Evolutionary conservation across 2,888 invertebrate species (phyloP).

Genomic region (Steinernema scapterisci): DNA sequence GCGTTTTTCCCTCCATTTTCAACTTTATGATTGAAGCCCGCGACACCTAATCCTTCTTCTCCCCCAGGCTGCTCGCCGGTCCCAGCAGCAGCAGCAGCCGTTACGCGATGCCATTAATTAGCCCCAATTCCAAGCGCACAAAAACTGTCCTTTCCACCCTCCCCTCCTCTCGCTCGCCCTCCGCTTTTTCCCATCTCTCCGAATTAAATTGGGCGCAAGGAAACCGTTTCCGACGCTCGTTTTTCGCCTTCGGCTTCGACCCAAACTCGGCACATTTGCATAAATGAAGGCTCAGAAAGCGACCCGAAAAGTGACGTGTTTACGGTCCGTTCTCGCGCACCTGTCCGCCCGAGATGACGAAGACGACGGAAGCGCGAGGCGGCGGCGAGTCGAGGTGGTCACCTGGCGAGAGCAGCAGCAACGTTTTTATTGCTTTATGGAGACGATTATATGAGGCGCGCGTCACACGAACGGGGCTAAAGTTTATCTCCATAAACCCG

Average conservation of each 20-base stretch:
- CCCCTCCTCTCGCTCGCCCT: background rate
- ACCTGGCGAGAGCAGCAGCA: conserved; percentile 6
- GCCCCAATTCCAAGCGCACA: conserved; percentile 12
- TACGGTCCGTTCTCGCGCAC: conserved; percentile 28
- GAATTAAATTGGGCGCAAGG: conserved; percentile 20
- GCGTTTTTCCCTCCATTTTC: background rate
- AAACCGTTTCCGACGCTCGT: conserved; percentile 14
- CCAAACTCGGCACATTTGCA: conserved; percentile 4
- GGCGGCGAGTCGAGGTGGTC: background rate
- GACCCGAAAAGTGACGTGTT: conserved; percentile 3
- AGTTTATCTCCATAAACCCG: conserved; percentile 31
- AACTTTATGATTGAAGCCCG: background rate
- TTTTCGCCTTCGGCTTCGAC: background rate
- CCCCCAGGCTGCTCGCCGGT: background rate
- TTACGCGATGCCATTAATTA: conserved; percentile 33
- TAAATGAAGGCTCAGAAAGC: background rate
- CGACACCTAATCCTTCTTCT: background rate
- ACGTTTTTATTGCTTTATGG: conserved; percentile 28
- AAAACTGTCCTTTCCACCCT: conserved; percentile 28
- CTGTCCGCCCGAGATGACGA: background rate
- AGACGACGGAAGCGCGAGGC: background rate
- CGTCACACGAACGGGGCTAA: conserved; percentile 30
- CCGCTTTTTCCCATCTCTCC: conserved; percentile 17
- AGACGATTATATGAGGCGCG: conserved; percentile 33
- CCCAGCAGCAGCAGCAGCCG: conserved; percentile 19